Percentiles rank a stretch among this genome's conserved stretches.
Conservation (phyloP, 2,888 invertebrate genomes). For the Cephonodes hylas region DNA sequence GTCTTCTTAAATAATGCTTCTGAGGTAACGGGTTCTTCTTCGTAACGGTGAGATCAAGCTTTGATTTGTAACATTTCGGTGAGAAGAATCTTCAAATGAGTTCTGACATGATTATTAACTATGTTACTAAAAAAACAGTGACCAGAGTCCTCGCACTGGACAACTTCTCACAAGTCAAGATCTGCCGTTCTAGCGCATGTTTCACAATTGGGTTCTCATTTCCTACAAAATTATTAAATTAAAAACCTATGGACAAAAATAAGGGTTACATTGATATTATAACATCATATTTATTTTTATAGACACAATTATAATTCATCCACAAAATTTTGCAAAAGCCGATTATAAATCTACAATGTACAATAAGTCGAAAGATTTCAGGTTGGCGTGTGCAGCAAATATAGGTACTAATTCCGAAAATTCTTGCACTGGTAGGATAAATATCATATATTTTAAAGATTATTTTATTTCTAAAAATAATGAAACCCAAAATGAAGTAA, state of each 20-base stretch:
- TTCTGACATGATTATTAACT: no score
- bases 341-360: background rate
- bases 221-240: no score
- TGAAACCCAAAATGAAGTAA: background rate
- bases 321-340: constrained; percentile 5
- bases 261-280: constrained; percentile 24
- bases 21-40: no score
- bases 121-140: no score
- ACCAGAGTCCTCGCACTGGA: no score
- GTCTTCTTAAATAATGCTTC: no score
- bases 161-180: no score
- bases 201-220: no score
- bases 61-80: no score
- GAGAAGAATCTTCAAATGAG: no score
- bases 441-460: background rate
- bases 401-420: background rate
- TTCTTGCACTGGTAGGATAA: background rate
- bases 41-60: no score
- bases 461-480: background rate
- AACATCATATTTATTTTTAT: constrained; percentile 32
- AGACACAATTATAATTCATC: background rate
- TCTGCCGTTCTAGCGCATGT: no score
- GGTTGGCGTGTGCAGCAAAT: constrained; percentile 19
- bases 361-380: background rate
- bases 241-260: background rate